These are phyloP conservation scores for Remorina albescens DNA, from an alignment of 2,797 vertebrate genomes.

Conservation along the genomic window DNA sequence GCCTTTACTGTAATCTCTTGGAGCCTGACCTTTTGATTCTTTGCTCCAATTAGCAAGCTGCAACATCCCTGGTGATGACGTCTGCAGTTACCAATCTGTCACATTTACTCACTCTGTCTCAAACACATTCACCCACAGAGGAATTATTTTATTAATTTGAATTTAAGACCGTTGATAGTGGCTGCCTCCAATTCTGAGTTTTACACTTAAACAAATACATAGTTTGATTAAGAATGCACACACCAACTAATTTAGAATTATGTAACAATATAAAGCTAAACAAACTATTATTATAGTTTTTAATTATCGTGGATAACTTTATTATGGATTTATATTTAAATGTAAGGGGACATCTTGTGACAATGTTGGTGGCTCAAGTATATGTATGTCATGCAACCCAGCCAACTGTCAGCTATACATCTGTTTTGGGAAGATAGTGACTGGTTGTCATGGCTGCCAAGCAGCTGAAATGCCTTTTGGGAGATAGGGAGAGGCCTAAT, in stretches of 20 bases:
- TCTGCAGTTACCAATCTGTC: constrained; percentile 60
- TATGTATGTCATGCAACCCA: constrained; percentile 32
- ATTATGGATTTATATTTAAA: not conserved
- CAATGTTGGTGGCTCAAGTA: constrained; percentile 15
- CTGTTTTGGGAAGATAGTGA: constrained; percentile 74
- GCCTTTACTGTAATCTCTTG: constrained; percentile 74
- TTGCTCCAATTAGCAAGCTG: constrained; percentile 73
- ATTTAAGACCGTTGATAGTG: not conserved
- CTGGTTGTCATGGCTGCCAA: constrained; percentile 63
- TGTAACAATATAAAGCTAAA: constrained; percentile 6
- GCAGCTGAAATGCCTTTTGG: constrained; percentile 49
- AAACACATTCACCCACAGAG: constrained; percentile 27
- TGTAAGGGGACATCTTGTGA: not conserved
- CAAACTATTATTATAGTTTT: not conserved
- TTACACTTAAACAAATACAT: not conserved
- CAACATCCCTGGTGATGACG: constrained; percentile 62
- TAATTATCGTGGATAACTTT: not conserved
- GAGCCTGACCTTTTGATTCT: constrained; percentile 71
- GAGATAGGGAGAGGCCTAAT: constrained; percentile 50
- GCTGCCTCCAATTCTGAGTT: constrained; percentile 1
- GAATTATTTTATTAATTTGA: not conserved
- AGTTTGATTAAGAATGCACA: no score
- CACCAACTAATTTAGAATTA: not conserved
- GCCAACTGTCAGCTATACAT: constrained; percentile 49
- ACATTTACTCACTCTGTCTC: constrained; percentile 37